Conservation (phyloP, 2,888 invertebrate species). For the Watsonalla cultraria region DNA sequence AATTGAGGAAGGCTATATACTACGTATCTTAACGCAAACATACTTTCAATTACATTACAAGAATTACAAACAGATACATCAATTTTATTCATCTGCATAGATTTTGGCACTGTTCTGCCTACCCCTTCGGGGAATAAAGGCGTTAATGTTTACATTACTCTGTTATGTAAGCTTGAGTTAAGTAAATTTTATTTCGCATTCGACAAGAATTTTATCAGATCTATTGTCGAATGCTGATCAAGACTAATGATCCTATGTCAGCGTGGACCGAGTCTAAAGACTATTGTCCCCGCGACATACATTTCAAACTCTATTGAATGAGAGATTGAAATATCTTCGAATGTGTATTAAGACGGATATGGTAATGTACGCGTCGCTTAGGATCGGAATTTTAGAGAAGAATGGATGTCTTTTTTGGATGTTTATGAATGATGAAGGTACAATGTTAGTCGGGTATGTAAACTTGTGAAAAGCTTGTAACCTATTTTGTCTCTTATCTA, state of each 20-base stretch:
- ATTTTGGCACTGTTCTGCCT: too few relatives aligned
- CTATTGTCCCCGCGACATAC: background rate
- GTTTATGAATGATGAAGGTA: background rate
- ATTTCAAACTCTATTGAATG: background rate
- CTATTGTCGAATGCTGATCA: constrained; percentile 49
- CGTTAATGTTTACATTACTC: background rate
- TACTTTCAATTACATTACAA: too few relatives aligned
- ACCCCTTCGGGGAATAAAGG: too few relatives aligned
- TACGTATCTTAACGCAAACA: too few relatives aligned
- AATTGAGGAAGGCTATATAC: too few relatives aligned
- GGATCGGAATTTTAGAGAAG: background rate
- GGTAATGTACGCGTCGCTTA: background rate
- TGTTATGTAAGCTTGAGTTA: constrained; percentile 3
- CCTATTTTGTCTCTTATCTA: too few relatives aligned
- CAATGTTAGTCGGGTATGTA: too few relatives aligned
- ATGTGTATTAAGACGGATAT: background rate
- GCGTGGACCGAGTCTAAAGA: background rate
- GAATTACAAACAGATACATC: too few relatives aligned
- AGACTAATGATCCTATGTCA: constrained; percentile 37
- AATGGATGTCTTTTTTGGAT: background rate
- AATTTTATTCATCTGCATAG: too few relatives aligned
- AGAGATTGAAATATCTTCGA: background rate
- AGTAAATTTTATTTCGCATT: constrained; percentile 18
- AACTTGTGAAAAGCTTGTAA: too few relatives aligned
- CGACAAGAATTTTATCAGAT: constrained; percentile 29